Percentiles rank a stretch among this genome's conserved stretches.
phyloP scores from a whole-genome alignment of 2,888 invertebrate species.

The Anoplius nigerrimus region DNA sequence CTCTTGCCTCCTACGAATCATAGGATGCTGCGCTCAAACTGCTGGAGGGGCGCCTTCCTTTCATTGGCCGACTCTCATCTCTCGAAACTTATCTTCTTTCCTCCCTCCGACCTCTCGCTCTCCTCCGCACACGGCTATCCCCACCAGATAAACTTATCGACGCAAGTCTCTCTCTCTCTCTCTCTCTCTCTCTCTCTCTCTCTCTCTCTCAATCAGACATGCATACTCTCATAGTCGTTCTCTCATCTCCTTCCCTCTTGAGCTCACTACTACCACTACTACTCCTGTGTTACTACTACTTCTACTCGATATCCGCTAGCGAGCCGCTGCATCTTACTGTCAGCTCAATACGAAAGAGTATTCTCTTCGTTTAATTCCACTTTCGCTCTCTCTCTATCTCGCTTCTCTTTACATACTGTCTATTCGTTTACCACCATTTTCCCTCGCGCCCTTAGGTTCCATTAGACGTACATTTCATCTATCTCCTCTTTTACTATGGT shows the following conservation, averaged over 20 bases:
- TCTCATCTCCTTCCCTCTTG: slow-evolving; percentile 2
- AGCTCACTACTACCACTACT: background rate
- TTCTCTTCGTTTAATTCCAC: slow-evolving; percentile 15
- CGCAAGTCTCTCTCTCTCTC: background rate
- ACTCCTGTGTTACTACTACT: background rate
- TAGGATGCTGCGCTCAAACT: slow-evolving; percentile 58
- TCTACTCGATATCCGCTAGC: slow-evolving; percentile 13
- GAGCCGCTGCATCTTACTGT: slow-evolving; percentile 12
- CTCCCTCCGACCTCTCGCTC: slow-evolving; percentile 26
- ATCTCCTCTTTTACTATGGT: no score
- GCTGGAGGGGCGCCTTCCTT: slow-evolving; percentile 46
- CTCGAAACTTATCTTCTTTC: slow-evolving; percentile 61
- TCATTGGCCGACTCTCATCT: slow-evolving; percentile 63
- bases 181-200: slow-evolving; percentile 3
- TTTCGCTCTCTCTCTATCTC: slow-evolving; percentile 26
- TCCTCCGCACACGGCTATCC: slow-evolving; percentile 14
- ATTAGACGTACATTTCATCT: no score
- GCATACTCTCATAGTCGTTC: background rate
- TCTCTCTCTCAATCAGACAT: background rate
- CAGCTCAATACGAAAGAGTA: background rate
- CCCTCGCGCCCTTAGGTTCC: no score
- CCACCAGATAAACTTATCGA: background rate
- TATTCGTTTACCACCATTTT: no score
- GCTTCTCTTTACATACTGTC: background rate
- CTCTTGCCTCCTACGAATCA: slow-evolving; percentile 50